Percentiles rank a stretch among this genome's conserved stretches.
Conservation (phyloP, 2,888 invertebrate species). For the Deilephila porcellus region DNA sequence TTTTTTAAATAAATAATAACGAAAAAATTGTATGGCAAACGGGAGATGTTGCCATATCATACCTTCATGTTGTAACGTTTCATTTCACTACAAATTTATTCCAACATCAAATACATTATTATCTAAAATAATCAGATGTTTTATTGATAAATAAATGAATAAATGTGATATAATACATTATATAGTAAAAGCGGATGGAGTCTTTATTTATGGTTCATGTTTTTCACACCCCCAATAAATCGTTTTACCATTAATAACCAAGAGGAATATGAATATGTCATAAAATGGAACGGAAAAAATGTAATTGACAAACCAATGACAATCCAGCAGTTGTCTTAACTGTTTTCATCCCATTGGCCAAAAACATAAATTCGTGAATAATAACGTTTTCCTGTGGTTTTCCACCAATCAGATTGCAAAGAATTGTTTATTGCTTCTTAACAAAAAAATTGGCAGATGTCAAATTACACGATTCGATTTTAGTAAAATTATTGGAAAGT, state of each 20-base stretch:
- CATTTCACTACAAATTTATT: background rate
- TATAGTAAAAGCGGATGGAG: too few species aligned
- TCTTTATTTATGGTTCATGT: too few species aligned
- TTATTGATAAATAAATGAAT: background rate
- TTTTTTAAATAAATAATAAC: too few species aligned
- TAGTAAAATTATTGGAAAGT: slow-evolving; percentile 57
- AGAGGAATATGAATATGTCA: background rate
- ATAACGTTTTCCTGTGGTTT: too few species aligned
- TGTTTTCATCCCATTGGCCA: slow-evolving; percentile 68
- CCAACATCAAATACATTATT: background rate
- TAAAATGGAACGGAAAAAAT: slow-evolving; percentile 14
- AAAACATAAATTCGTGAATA: slow-evolving; percentile 45
- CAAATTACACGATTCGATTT: slow-evolving; percentile 62
- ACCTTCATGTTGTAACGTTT: background rate
- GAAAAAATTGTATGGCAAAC: background rate
- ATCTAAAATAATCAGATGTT: background rate
- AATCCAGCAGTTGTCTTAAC: slow-evolving; percentile 53
- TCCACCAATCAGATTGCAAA: slow-evolving; percentile 54
- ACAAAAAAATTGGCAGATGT: slow-evolving; percentile 56
- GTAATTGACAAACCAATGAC: slow-evolving; percentile 21
- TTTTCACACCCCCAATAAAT: too few species aligned
- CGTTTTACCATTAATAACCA: background rate
- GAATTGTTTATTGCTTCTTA: slow-evolving; percentile 20
- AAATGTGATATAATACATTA: too few species aligned
- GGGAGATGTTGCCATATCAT: background rate